Conservation (phyloP, 2,113 vertebrate genomes). For the Zeus faber region DNA sequence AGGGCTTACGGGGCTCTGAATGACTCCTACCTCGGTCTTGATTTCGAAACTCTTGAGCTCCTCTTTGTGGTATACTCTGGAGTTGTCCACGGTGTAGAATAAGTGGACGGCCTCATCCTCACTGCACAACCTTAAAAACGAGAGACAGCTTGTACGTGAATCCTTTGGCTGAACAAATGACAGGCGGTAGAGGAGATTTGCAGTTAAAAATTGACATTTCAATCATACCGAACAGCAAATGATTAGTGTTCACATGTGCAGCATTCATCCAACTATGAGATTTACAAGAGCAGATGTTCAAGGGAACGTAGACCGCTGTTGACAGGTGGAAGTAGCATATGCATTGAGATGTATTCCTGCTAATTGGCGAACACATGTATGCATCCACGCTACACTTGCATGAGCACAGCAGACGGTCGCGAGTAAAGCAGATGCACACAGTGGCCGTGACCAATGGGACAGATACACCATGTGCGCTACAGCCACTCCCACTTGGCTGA, state of each 20-base stretch:
- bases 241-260: too few species aligned
- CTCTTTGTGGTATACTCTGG: slow-evolving; percentile 92
- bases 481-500: background rate
- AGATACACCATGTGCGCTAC: background rate
- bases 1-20: background rate
- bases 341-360: too few species aligned
- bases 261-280: too few species aligned
- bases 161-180: too few species aligned
- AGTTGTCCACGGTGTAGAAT: slow-evolving; percentile 89
- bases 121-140: slow-evolving; percentile 78
- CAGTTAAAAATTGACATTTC: too few species aligned
- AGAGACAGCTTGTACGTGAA: background rate
- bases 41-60: slow-evolving; percentile 88
- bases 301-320: too few species aligned
- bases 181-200: too few species aligned
- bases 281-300: too few species aligned
- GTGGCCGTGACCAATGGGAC: background rate
- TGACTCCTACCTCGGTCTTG: slow-evolving; percentile 72
- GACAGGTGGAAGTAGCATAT: too few species aligned
- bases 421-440: background rate
- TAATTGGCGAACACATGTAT: too few species aligned
- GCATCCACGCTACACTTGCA: too few species aligned
- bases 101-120: slow-evolving; percentile 82
- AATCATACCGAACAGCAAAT: too few species aligned
- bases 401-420: background rate